Conservation (phyloP, 2,888 invertebrate species). For the Amphipyra tragopoginis region DNA sequence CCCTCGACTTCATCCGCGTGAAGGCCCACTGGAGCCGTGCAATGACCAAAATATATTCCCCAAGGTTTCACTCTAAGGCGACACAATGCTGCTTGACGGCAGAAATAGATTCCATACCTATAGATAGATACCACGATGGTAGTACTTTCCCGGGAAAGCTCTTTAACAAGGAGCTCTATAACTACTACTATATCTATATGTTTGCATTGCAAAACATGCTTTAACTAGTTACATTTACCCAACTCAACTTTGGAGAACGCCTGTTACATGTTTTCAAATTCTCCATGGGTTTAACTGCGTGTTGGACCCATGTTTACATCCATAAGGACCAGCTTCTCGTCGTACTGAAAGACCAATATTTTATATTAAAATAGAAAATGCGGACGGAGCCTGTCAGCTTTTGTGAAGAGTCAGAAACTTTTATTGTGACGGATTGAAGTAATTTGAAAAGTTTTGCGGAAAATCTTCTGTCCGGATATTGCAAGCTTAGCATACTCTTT, state of each 20-base stretch:
- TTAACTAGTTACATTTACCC: neutral
- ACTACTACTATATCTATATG: too few relatives aligned
- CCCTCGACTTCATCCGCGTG: too few relatives aligned
- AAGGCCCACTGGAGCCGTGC: too few relatives aligned
- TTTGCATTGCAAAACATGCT: too few relatives aligned
- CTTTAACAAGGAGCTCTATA: too few relatives aligned
- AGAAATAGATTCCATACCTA: too few relatives aligned
- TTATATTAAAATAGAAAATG: conserved; percentile 1
- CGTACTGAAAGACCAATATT: neutral
- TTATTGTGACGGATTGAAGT: conserved; percentile 4
- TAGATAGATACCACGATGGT: too few relatives aligned
- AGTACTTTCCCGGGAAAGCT: too few relatives aligned
- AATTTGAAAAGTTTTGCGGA: conserved; percentile 11
- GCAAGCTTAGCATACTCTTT: conserved; percentile 10
- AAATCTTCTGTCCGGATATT: conserved; percentile 27
- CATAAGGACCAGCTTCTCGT: neutral
- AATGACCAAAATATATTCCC: too few relatives aligned
- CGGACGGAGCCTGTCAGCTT: conserved; percentile 1
- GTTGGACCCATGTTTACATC: neutral
- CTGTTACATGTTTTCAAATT: neutral
- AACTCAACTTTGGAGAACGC: neutral
- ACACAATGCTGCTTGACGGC: too few relatives aligned
- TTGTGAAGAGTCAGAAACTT: conserved; percentile 17
- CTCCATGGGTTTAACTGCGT: neutral
- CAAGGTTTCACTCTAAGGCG: too few relatives aligned